Base-by-base conservation (phyloP, 2,888 invertebrate genomes). In the Drosophila mayaguana region DNA sequence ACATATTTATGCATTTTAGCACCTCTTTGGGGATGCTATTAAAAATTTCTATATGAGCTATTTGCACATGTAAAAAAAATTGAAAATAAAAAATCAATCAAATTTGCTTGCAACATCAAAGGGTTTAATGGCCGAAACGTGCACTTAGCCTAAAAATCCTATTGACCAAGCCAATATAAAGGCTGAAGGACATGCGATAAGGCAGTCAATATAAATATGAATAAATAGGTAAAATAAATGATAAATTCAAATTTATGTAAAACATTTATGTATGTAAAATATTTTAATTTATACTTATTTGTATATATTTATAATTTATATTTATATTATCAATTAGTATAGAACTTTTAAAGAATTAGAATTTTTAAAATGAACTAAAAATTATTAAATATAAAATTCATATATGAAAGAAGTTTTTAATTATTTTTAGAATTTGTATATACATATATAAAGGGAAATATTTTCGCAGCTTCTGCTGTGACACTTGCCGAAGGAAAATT, bases 51-150 rank as follows among this genome's bases (percentile, higher is more conserved):
- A 48, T n/a, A 28, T 32, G 28, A 32, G 3, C 28, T 34, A 14
- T 50, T 32, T 50, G 32, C 50, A 20, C 32, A 50, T 50, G 20
- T 14, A 12, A 43, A 38, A 16, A 16, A 16, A 38, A 16, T 8
- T 38, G 42, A 18, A 45, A 25, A 45, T 43, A 46, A 8, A 22
- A 45, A 77, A 80, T 77, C 82, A 81, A 84, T 84, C 59, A 16
- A 53, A 40, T 64, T 28, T 66, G 56, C 48, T 20, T 45, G 63
- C 16, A 63, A 59, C 67, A 72, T 77, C 66, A 69, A 80, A 69
- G 72, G 60, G 53, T 68, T 83, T 72, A 68, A 83, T 79, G 68
- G 56, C 48, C 62, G 51, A 62, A 83, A 83, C 83, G 83, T 79
- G 83, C 63, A 74, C 25, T 63, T 56, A 16, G 34, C 32, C 32